phyloP scores from a whole-genome alignment of 2,888 invertebrate genomes.

The Cotesia congregata region DNA sequence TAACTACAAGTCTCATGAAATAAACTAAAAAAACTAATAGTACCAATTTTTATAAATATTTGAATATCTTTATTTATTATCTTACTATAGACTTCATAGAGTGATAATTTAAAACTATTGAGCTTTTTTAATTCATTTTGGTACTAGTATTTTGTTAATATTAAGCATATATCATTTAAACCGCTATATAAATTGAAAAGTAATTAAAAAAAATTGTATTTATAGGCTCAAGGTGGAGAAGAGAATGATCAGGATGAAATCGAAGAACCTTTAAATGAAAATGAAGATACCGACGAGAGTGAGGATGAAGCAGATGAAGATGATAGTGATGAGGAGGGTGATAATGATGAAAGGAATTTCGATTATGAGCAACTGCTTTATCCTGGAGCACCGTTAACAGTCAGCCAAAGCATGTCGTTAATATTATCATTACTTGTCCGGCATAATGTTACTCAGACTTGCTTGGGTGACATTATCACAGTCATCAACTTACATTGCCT shows the following conservation, averaged over 20 bases:
- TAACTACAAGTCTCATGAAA: no score
- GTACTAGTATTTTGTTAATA: no score
- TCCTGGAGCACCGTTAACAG: slow-evolving; percentile 19
- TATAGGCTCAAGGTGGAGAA: background rate
- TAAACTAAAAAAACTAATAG: no score
- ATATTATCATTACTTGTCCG: slow-evolving; percentile 16
- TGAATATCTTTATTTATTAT: no score
- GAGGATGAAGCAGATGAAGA: slow-evolving; percentile 1
- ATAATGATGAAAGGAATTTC: background rate
- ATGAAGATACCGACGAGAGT: background rate
- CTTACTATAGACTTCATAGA: no score
- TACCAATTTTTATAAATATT: no score
- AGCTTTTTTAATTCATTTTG: no score
- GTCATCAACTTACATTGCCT: slow-evolving; percentile 21
- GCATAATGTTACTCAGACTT: background rate
- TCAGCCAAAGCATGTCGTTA: slow-evolving; percentile 16
- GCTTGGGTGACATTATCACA: slow-evolving; percentile 18
- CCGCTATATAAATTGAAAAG: background rate
- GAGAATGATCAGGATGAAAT: background rate
- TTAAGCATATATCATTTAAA: background rate
- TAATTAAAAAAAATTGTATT: background rate
- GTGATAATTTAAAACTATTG: no score
- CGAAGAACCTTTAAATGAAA: background rate
- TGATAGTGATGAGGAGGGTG: background rate
- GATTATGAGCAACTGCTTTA: background rate